Evolutionary conservation across 2,113 vertebrate genomes (phyloP).

Genomic region (Setophaga coronata): DNA sequence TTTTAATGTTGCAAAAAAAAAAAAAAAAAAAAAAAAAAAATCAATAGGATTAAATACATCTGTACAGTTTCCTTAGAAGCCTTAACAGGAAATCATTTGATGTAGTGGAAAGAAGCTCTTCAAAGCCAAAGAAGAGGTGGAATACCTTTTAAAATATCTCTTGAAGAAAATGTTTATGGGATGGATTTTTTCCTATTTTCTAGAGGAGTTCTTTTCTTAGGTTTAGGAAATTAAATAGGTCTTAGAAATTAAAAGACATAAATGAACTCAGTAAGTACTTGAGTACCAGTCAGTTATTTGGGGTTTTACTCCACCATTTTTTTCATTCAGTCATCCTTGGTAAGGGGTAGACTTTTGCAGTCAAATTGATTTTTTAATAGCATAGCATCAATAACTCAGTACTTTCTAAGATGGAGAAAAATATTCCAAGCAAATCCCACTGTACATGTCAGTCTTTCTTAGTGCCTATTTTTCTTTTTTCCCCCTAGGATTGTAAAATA

Average conservation of each 20-base stretch:
- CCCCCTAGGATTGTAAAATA: fast-evolving
- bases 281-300: neutral
- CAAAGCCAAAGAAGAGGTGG: neutral
- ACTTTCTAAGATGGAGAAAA: neutral
- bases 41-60: neutral
- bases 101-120: neutral
- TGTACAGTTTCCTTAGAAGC: neutral
- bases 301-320: neutral
- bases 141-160: neutral
- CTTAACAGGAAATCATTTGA: neutral
- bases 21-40: neutral
- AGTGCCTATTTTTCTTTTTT: neutral
- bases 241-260: neutral
- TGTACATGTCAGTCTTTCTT: neutral
- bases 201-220: neutral
- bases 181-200: neutral
- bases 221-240: neutral
- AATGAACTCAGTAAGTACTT: neutral
- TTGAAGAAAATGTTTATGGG: neutral
- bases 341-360: neutral
- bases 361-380: neutral
- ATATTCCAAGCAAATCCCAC: neutral
- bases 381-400: neutral
- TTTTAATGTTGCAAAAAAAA: neutral
- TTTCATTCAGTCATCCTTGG: neutral